Evolutionary conservation across 1,140 invertebrate species (phyloP), one percentile per base, ranked within the genome.

Genomic region (Sitodiplosis mosellana): DNA sequence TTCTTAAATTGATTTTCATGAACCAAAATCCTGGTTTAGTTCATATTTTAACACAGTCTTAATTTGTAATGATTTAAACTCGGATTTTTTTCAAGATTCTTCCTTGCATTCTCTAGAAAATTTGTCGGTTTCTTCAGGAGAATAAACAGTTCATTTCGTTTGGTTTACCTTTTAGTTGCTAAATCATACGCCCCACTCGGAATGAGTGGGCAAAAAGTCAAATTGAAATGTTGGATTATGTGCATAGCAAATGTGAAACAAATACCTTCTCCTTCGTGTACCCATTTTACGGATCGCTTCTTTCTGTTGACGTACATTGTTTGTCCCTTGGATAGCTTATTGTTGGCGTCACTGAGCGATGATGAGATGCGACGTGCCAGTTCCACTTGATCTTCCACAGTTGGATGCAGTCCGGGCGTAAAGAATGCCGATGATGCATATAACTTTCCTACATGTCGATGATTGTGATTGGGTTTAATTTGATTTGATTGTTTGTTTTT

Each of bases 371-470:
- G 76, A 40, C 85, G 74, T 38, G 89, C 90, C 48, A 95, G 70
- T 60, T 88, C 80, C 57, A 95, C 88, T 68, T 96, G 91, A 61
- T 96, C 90, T 59, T 93, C 87, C 46, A 96, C 83, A 1, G 91
- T 94, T 2, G 91, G 91, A 66, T 93, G 91, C 27, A 80, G 71
- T 34, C 80, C 77, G 19, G 81, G 77, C 14, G 85, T 80, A 66
- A 94, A 96, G 73, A 95, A 96, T 54, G 87, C 84, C 14, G 90
- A 94, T 41, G 89, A 92, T 12, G 88, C 80, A 65, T 83, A 95
- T 63, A 89, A 80, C 69, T 90, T 90, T 62, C 84, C 87, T 91
- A 69, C 22, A 70, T 66, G 56, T 49, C 38, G 45, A 54, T 33
- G 4, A 27, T 27, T 10, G 10, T 27, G 36, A 49, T 44, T 41